These are phyloP conservation scores for Hirtodrosophila cameraria DNA, from an alignment of 2,888 invertebrate genomes.

Conservation along the genomic window DNA sequence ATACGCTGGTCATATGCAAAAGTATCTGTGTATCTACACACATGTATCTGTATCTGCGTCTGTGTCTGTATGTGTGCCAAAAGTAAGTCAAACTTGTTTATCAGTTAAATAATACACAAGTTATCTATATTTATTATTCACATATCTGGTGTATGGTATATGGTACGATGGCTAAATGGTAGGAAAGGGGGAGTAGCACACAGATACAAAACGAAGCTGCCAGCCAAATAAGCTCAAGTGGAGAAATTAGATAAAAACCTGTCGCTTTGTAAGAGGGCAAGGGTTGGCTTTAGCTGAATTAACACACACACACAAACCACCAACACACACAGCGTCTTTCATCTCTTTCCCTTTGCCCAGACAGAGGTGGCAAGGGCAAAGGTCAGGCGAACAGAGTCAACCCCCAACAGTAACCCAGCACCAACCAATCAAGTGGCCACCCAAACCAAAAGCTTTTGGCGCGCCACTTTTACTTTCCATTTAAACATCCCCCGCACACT, in stretches of 20 bases:
- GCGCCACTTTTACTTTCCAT: conserved; percentile 75
- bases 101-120: conserved; percentile 57
- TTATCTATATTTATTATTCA: conserved; percentile 60
- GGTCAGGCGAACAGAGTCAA: conserved; percentile 51
- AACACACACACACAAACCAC: conserved; percentile 16
- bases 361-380: conserved; percentile 27
- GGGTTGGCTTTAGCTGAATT: conserved; percentile 64
- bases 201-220: conserved; percentile 23
- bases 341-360: conserved; percentile 4
- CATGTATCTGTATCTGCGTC: conserved; percentile 25
- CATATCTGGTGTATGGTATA: conserved; percentile 11
- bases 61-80: conserved; percentile 38
- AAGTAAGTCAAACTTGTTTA: conserved; percentile 76
- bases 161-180: neutral
- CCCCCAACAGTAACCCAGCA: conserved; percentile 59
- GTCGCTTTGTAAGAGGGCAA: conserved; percentile 46
- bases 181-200: conserved; percentile 2
- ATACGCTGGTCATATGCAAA: conserved; percentile 54
- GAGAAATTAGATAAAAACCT: conserved; percentile 79
- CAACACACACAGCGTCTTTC: conserved; percentile 34
- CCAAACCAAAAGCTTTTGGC: conserved; percentile 73
- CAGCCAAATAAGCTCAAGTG: conserved; percentile 64
- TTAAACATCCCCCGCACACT: conserved; percentile 32
- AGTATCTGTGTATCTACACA: conserved; percentile 27
- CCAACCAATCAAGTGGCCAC: conserved; percentile 78